Evolutionary conservation across 2,113 vertebrate genomes (phyloP), one percentile per base, ranked within the genome.

Genomic region (Ranitomeya variabilis): DNA sequence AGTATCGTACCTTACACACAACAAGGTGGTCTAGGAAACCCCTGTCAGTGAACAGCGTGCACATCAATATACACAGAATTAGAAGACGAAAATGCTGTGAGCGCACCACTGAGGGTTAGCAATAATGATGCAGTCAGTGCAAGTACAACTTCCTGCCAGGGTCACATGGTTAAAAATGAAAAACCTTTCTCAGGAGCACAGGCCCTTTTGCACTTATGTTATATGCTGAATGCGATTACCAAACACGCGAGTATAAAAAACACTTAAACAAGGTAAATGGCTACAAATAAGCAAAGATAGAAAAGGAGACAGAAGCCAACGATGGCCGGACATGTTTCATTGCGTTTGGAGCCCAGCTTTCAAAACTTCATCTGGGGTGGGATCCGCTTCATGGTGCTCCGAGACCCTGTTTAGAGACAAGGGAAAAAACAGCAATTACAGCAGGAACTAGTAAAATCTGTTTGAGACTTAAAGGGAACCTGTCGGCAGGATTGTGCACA

Each of bases 261-360:
- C 80, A 83, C 78, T 57, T 71, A 88, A 78, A 89, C 80, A 77
- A n/a, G 87, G 66, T 88, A 88, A 71, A 88, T 78, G 57, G 80
- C 83, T 83, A 83, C 14, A 82, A 19, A 51, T 26, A 81, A 83
- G 80, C 54, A 88, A 62, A 87, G 86, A 81, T 54, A 77, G 57
- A 83, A 19, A 77, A 66, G 37, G 21, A 57, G 23, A 69, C 19
- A 57, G 23, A 51, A 79, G 23, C 10, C 21, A 67, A 23, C 21
- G n/a, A 69, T 7, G 60, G 19, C 19, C 10, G 15, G 76, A 51
- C 55, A 21, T 21, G 76, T 54, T 23, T 9, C 18, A n/a, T 7
- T 55, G 23, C 64, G 14, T 26, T 18, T 57, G 18, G 37, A 26
- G 26, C 52, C 51, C 77, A 37, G 11, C 51, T 80, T 12, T 80